Evolutionary conservation across 2,113 vertebrate species (phyloP), one percentile per base, ranked within the genome.

Genomic region (Indicator maculatus): DNA sequence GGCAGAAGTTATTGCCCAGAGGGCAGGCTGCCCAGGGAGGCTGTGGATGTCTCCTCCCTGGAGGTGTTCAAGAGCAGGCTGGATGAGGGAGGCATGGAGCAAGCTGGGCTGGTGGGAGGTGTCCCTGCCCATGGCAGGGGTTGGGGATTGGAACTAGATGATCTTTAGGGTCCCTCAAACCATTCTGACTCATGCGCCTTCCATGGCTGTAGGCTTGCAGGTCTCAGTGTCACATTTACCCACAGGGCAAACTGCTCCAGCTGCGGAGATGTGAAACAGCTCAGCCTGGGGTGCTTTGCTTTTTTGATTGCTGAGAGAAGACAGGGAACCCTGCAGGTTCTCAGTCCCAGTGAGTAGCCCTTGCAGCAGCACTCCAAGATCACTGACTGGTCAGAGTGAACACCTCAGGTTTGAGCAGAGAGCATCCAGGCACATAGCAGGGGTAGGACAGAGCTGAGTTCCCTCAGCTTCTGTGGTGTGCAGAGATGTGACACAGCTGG

Each of bases 221-320:
- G n/a, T 50, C 44, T 31, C 38, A 11, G 18, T 5, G 5, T 39
- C 47, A 53, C n/a, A 21, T 11, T 53, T 18, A 55, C 9, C 45
- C 19, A 12, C 24, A 23, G 41, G 41, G 41, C 78, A 86, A 88
- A 36, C 7, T 5, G 10, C 3, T 58, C 55, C 36, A n/a, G 7
- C 28, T 11, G 1, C 5, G 14, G 63, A 75, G 65, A 52, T 16
- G 20, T n/a, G 80, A 83, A 89, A 39, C 2, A 80, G 12, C 12
- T 20, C 44, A 65, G 78, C 16, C 11, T 2, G 13, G 28, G 30
- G 31, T 4, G 3, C 1, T 78, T 90, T 72, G 11, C 16, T 64
- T 33, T 66, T 61, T 39, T 0, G 0, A 2, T 82, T 6, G 1
- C 66, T 47, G 14, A 20, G n/a, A 76, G 64, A 41, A 78, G 58